A percentile compares a stretch with the other conserved stretches of the same genome.
Conservation (phyloP, 1,140 invertebrate genomes). For the Helicoverpa zea region DNA sequence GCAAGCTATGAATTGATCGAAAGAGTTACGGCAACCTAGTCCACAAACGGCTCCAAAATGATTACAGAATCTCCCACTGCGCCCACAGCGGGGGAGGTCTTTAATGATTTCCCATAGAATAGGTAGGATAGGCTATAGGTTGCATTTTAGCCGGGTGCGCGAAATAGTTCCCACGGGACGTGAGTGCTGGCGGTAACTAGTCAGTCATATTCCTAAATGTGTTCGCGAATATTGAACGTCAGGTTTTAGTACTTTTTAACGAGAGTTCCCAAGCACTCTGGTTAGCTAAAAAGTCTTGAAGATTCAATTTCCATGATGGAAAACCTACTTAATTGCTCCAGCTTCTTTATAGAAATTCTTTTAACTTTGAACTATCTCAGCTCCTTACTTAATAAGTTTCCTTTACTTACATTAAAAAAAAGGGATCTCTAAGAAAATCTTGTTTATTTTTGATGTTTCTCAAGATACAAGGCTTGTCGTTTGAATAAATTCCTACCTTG, state of each 20-base stretch:
- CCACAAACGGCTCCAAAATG: too few relatives aligned
- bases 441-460: not conserved
- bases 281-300: conserved; percentile 15
- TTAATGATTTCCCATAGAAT: too few relatives aligned
- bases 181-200: too few relatives aligned
- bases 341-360: conserved; percentile 17
- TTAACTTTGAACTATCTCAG: conserved; percentile 26
- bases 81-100: too few relatives aligned
- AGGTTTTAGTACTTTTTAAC: conserved; percentile 36
- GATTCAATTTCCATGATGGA: conserved; percentile 38
- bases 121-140: too few relatives aligned
- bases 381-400: conserved; percentile 19
- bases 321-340: conserved; percentile 32
- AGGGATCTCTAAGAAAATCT: not conserved
- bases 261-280: conserved; percentile 7
- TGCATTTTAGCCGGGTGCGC: too few relatives aligned
- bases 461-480: not conserved
- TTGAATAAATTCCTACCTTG: not conserved
- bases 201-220: too few relatives aligned
- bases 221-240: conserved; percentile 10
- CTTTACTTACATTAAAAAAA: conserved; percentile 1
- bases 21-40: too few relatives aligned
- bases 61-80: too few relatives aligned
- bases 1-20: too few relatives aligned
- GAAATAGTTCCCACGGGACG: too few relatives aligned